phyloP scores from a whole-genome alignment of 2,797 vertebrate species.

The Pseudomugil gertrudae region DNA sequence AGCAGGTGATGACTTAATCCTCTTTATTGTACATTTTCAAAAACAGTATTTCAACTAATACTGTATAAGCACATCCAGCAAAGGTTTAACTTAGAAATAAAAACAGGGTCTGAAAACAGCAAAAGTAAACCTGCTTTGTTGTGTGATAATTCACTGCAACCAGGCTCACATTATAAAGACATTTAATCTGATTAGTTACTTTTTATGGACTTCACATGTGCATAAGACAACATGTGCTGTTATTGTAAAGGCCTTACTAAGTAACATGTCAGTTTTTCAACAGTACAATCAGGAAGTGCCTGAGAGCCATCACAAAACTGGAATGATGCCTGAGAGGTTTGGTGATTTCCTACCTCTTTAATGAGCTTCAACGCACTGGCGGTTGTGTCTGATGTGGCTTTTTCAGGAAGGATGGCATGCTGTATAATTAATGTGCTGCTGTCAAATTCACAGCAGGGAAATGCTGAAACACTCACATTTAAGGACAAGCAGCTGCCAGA shows the following conservation, averaged over 20 bases:
- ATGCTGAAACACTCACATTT: constrained; percentile 43
- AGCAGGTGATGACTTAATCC: constrained; percentile 55
- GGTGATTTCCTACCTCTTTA: background rate
- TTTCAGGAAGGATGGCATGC: constrained; percentile 18
- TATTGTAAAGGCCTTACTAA: background rate
- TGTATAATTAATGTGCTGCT: constrained; percentile 54
- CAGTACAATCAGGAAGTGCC: background rate
- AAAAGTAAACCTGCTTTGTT: too few species aligned
- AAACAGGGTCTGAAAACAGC: too few species aligned
- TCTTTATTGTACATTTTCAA: constrained; percentile 17
- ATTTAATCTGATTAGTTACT: too few species aligned
- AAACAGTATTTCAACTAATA: background rate
- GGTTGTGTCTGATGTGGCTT: constrained; percentile 8
- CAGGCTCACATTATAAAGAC: too few species aligned
- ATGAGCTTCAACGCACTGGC: constrained; percentile 20
- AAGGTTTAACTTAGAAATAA: background rate
- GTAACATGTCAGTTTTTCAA: background rate
- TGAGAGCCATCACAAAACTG: too few species aligned
- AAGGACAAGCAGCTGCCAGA: constrained; percentile 38
- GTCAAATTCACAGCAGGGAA: constrained; percentile 44
- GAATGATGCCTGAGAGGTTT: background rate
- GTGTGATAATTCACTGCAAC: too few species aligned
- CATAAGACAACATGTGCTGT: too few species aligned
- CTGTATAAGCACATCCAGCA: background rate
- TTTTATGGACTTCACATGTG: too few species aligned